A percentile compares a stretch with the other conserved stretches of the same genome.
These are phyloP conservation scores for Ptychadena robeensis DNA, from an alignment of 2,797 vertebrate species.

Conservation along the genomic window DNA sequence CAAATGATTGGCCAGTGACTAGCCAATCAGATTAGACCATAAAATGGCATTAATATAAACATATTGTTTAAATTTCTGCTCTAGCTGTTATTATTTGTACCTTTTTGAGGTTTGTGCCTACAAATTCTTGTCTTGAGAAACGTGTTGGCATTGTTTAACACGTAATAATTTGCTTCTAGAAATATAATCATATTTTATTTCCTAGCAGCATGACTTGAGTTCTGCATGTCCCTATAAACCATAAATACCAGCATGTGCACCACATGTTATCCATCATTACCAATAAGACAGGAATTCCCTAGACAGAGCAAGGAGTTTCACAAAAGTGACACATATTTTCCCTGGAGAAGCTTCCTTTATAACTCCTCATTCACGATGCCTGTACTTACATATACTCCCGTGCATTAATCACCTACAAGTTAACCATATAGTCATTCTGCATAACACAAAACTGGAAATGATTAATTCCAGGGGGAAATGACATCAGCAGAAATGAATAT, in stretches of 20 bases:
- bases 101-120: too few relatives aligned
- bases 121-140: background rate
- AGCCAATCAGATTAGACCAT: background rate
- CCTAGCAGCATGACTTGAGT: background rate
- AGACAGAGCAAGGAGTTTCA: background rate
- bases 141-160: background rate
- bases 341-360: background rate
- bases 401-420: constrained; percentile 7
- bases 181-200: background rate
- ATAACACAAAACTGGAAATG: background rate
- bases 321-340: constrained; percentile 1
- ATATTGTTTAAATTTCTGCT: background rate
- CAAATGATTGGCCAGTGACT: background rate
- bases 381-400: background rate
- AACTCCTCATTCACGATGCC: background rate
- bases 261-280: background rate
- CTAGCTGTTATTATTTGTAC: too few relatives aligned
- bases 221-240: background rate
- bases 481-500: background rate
- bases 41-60: background rate
- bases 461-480: background rate
- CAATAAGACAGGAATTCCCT: constrained; percentile 4
- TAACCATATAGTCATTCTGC: background rate
- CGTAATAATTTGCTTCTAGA: background rate
- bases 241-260: constrained; percentile 9